Evolutionary conservation across 2,888 invertebrate species (phyloP), one percentile per base, ranked within the genome.

Genomic region (Monochamus alternatus): DNA sequence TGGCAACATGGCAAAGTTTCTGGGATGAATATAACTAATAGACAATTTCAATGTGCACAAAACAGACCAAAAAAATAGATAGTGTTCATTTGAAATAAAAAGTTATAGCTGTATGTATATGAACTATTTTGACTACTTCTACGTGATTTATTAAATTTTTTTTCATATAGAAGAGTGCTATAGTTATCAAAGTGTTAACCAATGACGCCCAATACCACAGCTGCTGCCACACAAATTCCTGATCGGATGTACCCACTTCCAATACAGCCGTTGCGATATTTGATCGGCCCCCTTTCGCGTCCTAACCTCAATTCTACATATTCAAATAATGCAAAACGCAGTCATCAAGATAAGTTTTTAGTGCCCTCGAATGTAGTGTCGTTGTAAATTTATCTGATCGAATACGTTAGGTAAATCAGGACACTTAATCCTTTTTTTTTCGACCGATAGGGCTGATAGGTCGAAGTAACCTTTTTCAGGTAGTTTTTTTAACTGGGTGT

Each of bases 321-420:
- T 81, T 81, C 82, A 82, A 83, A 84, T 83, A 81, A 78, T 79
- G 80, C 80, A 75, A 68, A 68, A 65, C 77, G 78, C 82, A 84
- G 76, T 80, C 81, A 81, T 80, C 83, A 79, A 83, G 80, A 81
- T 79, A 82, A 84, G 76, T 82, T 69, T 75, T 80, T 73, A 73
- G 72, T 76, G 75, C 76, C 75, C 79, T 84, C 69, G 75, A 82
- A 74, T 82, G 76, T 70, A 80, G 81, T 75, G 79, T 74, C 62
- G 77, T 83, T 78, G 73, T 75, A 80, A 75, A 78, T 76, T 84
- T 79, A 83, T 84, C 85, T 83, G 84, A 84, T 84, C 83, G 79
- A 78, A 79, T 80, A 79, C 78, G 83, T 76, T 81, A 77, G 79
- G 78, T 78, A 83, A 82, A 83, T 83, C 77, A 77, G 80, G 81